These are phyloP conservation scores for Halcyon leucocephala DNA, from an alignment of 2,797 vertebrate species.

Conservation along the genomic window DNA sequence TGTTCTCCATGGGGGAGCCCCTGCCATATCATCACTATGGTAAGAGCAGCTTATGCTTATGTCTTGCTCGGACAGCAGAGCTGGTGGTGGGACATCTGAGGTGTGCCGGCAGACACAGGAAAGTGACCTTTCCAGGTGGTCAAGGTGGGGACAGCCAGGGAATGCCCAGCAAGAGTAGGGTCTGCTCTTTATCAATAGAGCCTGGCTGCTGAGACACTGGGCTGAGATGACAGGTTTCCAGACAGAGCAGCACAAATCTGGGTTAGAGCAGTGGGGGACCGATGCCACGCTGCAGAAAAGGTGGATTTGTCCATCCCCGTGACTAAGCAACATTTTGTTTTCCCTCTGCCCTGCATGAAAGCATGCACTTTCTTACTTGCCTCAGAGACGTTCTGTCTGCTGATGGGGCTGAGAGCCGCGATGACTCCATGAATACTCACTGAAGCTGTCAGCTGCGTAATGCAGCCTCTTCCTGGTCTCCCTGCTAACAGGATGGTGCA, in stretches of 20 bases:
- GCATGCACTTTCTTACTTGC: not conserved
- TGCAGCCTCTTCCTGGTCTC: not conserved
- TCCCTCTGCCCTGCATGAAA: not conserved
- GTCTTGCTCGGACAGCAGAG: not conserved
- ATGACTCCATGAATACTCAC: not conserved
- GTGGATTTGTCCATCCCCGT: not conserved
- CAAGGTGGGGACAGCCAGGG: not conserved
- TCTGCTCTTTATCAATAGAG: not conserved
- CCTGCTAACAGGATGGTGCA: not conserved
- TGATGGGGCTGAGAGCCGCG: not conserved
- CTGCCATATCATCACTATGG: conserved; percentile 97
- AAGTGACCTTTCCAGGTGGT: not conserved
- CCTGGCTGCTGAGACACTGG: not conserved
- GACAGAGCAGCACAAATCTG: not conserved
- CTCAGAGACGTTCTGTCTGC: not conserved
- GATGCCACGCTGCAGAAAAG: not conserved
- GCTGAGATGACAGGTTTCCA: not conserved
- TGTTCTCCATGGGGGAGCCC: conserved; percentile 97
- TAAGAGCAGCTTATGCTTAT: conserved; percentile 65
- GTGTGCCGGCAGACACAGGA: not conserved
- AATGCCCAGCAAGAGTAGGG: not conserved
- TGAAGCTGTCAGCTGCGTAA: not conserved
- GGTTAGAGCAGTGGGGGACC: not conserved
- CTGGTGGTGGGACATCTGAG: not conserved
- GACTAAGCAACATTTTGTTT: not conserved